Evolutionary conservation across 2,113 vertebrate genomes (phyloP).

Genomic region (Nannobrachium achirus): DNA sequence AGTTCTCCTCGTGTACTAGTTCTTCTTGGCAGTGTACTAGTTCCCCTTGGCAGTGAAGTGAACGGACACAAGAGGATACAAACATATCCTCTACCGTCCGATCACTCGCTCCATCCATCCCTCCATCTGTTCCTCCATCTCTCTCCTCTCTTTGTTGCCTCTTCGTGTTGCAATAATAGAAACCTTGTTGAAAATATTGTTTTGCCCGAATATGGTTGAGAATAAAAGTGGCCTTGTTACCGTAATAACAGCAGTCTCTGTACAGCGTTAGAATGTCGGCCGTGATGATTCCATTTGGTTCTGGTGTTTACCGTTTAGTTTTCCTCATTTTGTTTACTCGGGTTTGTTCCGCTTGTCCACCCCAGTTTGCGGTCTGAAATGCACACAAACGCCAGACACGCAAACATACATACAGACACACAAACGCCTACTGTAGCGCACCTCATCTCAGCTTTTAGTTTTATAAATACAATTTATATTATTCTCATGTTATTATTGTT

Average conservation of each 20-base stretch:
- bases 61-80: no score
- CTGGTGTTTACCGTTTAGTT: conserved; percentile 6
- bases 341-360: conserved; percentile 46
- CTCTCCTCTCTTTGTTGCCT: conserved; percentile 45
- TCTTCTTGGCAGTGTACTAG: not conserved
- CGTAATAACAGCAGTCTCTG: conserved; percentile 50
- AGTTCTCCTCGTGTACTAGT: no score
- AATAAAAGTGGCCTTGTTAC: conserved; percentile 73
- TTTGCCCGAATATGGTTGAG: conserved; percentile 23
- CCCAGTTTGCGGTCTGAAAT: conserved; percentile 34
- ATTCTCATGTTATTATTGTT: conserved; percentile 51
- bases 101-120: conserved; percentile 26
- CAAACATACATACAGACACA: conserved; percentile 6
- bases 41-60: no score
- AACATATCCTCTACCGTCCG: conserved; percentile 18
- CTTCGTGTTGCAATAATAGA: conserved; percentile 70
- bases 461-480: conserved; percentile 52
- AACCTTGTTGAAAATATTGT: conserved; percentile 44
- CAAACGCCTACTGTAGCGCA: no score
- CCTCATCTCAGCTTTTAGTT: no score
- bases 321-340: conserved; percentile 8
- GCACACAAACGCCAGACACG: conserved; percentile 20
- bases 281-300: conserved; percentile 69
- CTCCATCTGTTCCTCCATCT: conserved; percentile 9
- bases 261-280: conserved; percentile 58